Percentiles rank a stretch among this genome's conserved stretches.
These are phyloP conservation scores for Aphaenogaster floridana DNA, from an alignment of 1,140 invertebrate species.

Conservation along the genomic window DNA sequence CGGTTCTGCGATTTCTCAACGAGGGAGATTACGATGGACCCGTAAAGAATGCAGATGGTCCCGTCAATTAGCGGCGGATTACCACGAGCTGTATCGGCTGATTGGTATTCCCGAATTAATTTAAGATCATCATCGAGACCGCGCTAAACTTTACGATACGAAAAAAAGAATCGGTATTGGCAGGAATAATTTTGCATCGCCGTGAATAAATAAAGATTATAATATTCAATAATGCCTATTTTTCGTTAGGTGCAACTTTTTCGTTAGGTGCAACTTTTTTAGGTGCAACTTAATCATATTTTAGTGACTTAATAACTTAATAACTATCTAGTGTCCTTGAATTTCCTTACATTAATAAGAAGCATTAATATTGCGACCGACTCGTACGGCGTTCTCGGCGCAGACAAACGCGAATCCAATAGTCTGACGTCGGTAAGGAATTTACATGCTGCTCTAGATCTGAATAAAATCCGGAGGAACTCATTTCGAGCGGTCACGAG, in stretches of 20 bases:
- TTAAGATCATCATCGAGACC: background rate
- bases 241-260: background rate
- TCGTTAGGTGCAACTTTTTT: background rate
- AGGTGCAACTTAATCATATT: background rate
- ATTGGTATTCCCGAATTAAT: slow-evolving; percentile 56
- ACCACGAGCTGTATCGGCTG: background rate
- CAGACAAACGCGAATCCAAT: background rate
- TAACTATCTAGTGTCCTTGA: background rate
- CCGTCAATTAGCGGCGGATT: slow-evolving; percentile 53
- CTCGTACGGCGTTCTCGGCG: background rate
- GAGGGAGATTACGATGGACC: slow-evolving; percentile 4
- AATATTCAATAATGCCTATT: background rate
- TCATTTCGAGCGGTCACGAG: background rate
- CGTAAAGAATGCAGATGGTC: slow-evolving; percentile 25
- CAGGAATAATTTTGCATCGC: background rate
- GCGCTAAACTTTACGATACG: background rate
- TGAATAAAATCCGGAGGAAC: background rate
- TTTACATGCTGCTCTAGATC: background rate
- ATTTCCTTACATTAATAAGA: background rate
- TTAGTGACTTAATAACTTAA: background rate
- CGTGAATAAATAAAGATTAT: background rate
- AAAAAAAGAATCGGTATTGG: background rate
- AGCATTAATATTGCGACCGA: background rate
- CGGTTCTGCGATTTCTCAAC: slow-evolving; percentile 51
- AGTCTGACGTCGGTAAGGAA: background rate